Evolutionary conservation across 2,888 invertebrate genomes (phyloP).

Genomic region (Drosophila mayaguana): DNA sequence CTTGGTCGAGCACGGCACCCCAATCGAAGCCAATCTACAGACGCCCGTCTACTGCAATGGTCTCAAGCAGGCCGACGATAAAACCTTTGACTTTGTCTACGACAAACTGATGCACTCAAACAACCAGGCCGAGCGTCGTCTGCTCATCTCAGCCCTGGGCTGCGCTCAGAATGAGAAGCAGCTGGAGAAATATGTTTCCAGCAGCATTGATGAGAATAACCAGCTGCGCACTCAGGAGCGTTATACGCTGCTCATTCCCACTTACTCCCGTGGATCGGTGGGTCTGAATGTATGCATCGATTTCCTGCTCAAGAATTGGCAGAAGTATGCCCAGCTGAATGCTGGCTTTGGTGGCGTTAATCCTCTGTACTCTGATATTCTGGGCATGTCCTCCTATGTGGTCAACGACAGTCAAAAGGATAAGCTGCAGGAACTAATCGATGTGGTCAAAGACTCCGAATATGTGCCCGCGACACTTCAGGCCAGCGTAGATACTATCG

Average conservation of each 20-base stretch:
- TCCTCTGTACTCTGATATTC: constrained; percentile 75
- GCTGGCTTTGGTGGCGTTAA: constrained; percentile 72
- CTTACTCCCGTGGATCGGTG: constrained; percentile 75
- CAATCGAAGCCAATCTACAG: constrained; percentile 82
- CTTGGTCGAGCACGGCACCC: constrained; percentile 52
- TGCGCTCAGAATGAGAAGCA: constrained; percentile 87
- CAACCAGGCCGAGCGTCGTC: constrained; percentile 87
- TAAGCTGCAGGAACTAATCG: constrained; percentile 67
- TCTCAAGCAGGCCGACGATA: constrained; percentile 83
- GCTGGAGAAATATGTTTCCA: constrained; percentile 86
- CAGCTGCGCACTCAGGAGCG: constrained; percentile 76
- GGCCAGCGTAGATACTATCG: constrained; percentile 49
- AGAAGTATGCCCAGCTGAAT: constrained; percentile 72
- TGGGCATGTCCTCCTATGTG: constrained; percentile 73
- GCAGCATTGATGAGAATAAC: constrained; percentile 69
- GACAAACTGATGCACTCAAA: constrained; percentile 86
- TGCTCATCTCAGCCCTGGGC: constrained; percentile 88
- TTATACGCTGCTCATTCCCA: constrained; percentile 70
- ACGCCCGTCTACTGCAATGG: constrained; percentile 84
- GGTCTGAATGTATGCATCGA: constrained; percentile 86
- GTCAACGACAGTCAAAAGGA: constrained; percentile 70
- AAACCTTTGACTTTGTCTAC: constrained; percentile 88
- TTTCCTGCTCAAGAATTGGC: constrained; percentile 85
- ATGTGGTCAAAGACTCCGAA: constrained; percentile 61
- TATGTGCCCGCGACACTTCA: constrained; percentile 62